Conservation (phyloP, 2,113 vertebrate species). For the Delphinus delphis region DNA sequence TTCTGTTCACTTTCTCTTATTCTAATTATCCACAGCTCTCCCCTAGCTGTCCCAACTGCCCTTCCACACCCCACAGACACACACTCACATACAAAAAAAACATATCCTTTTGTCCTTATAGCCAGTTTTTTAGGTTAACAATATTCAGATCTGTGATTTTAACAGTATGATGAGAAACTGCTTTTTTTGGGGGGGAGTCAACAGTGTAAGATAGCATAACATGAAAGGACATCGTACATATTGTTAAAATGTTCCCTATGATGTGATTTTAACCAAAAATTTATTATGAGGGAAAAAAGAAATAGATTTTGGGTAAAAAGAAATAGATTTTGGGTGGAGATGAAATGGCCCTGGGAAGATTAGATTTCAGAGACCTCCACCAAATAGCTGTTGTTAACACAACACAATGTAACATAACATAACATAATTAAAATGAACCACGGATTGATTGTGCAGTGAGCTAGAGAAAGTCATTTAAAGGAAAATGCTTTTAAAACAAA, state of each 20-base stretch:
- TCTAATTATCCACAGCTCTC: not conserved
- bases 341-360: slow-evolving; percentile 46
- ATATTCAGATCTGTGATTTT: slow-evolving; percentile 69
- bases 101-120: slow-evolving; percentile 25
- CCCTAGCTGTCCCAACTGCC: not conserved
- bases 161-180: slow-evolving; percentile 62
- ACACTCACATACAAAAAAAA: not conserved
- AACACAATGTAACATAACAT: not conserved
- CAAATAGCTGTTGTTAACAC: slow-evolving; percentile 67
- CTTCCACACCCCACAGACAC: not conserved
- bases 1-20: slow-evolving; percentile 49
- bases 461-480: slow-evolving; percentile 66
- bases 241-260: not conserved
- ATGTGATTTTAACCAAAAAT: slow-evolving; percentile 30
- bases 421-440: slow-evolving; percentile 63
- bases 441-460: slow-evolving; percentile 45
- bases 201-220: slow-evolving; percentile 58
- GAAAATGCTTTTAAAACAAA: slow-evolving; percentile 82
- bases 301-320: not conserved
- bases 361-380: slow-evolving; percentile 71
- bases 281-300: not conserved
- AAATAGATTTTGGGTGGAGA: not conserved
- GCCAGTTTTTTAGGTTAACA: slow-evolving; percentile 52
- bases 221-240: not conserved
- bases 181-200: slow-evolving; percentile 36